Percentiles rank a stretch among this genome's conserved stretches.
phyloP scores from a whole-genome alignment of 2,888 invertebrate species.

The Aleiodes testaceus region DNA sequence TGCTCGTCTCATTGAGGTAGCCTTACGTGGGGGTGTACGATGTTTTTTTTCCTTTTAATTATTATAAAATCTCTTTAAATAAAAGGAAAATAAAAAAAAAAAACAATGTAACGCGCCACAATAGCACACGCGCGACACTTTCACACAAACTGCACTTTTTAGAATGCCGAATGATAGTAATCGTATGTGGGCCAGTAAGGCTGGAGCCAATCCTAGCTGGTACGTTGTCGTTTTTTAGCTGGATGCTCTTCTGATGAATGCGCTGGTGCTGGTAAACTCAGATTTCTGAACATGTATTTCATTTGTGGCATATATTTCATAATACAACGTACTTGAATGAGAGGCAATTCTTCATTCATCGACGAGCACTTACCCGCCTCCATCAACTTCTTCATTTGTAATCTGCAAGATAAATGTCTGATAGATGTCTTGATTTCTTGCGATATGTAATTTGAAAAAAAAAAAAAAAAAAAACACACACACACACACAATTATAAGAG shows the following conservation, averaged over 20 bases:
- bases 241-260: constrained; percentile 70
- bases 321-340: constrained; percentile 88
- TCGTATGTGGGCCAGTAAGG: constrained; percentile 73
- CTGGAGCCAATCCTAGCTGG: constrained; percentile 78
- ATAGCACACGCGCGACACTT: constrained; percentile 42
- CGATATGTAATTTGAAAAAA: too few species aligned
- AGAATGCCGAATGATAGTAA: constrained; percentile 72
- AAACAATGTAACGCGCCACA: constrained; percentile 23
- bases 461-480: constrained; percentile 29
- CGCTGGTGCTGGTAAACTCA: constrained; percentile 68
- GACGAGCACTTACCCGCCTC: constrained; percentile 84
- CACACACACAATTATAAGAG: not conserved
- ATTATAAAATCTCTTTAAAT: constrained; percentile 7
- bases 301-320: constrained; percentile 90
- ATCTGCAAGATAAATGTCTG: constrained; percentile 74
- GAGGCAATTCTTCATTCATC: constrained; percentile 82
- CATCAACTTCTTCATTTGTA: constrained; percentile 84
- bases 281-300: constrained; percentile 84
- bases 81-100: constrained; percentile 16
- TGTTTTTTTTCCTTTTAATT: constrained; percentile 17
- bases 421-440: too few species aligned
- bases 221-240: constrained; percentile 75
- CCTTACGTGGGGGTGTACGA: constrained; percentile 9
- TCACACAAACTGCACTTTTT: constrained; percentile 50
- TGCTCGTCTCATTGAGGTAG: constrained; percentile 24